Evolutionary conservation across 1,140 invertebrate species (phyloP), one percentile per base, ranked within the genome.

Genomic region (Mylabris phalerata): DNA sequence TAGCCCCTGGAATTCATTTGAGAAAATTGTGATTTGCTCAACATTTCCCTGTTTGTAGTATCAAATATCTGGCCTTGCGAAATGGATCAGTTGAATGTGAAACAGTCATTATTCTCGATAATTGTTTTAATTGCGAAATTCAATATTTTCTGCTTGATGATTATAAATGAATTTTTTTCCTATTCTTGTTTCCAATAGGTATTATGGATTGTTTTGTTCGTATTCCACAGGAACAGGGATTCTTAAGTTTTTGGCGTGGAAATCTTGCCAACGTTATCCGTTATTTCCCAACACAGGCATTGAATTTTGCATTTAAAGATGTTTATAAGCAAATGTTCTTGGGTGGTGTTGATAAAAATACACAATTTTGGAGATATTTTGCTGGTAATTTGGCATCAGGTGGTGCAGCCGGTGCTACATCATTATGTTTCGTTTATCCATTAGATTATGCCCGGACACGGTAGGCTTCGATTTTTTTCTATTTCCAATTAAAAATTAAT

Each of bases 231-330:
- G 90, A 93, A 78, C 89, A 93, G 77, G 92, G 92, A 60, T 79
- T 92, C 57, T 59, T 84, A 1, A 87, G 90, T 63, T 92, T 88
- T 74, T 98, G 94, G 93, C 82, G 94, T 78, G 94, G 93, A 73
- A 97, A 98, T 76, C 78, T 94, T 55, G 92, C 93, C 70, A 97
- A 96, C 74, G 90, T 93, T 25, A 89, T 93, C 75, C 78, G 86
- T 75, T 95, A 95, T 75, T 96, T 97, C 80, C 94, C 94, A 42
- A 95, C 93, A 10, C 93, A 98, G 72, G 94, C 93, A 45, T 79
- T 98, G 48, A 97, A 97, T 80, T 97, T 98, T 73, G 93, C 93
- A 61, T 96, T 96, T 79, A 96, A 96, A 74, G 92, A 95, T 73
- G 85, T 84, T 51, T 92, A 93, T 77, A 93, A 95, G 79, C 80